A percentile compares a stretch with the other conserved stretches of the same genome.
These are phyloP conservation scores for Orchesella cincta DNA, from an alignment of 1,140 invertebrate genomes.

Conservation along the genomic window DNA sequence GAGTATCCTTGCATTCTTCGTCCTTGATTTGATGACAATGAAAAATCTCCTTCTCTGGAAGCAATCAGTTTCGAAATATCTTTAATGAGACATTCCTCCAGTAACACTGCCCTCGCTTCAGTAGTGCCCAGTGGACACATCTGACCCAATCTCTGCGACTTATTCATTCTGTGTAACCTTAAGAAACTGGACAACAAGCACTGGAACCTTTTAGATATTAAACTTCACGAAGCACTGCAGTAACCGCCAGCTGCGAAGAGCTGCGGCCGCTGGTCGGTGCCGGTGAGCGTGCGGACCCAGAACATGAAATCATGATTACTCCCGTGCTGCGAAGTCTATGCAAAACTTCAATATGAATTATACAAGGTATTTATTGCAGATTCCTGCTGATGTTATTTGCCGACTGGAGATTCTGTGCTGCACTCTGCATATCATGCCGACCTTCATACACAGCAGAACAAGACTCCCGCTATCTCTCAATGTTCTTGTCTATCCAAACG, in stretches of 20 bases:
- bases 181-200: too few species aligned
- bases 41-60: neutral
- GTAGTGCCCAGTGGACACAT: constrained; percentile 67
- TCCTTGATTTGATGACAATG: neutral
- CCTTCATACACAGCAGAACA: too few species aligned
- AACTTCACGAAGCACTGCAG: too few species aligned
- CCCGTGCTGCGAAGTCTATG: too few species aligned
- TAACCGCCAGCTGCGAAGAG: neutral
- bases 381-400: neutral
- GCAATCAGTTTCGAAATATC: neutral
- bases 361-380: neutral
- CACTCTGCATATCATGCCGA: too few species aligned
- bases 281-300: neutral
- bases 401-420: neutral
- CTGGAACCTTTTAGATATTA: too few species aligned
- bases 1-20: neutral
- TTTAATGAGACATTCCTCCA: neutral
- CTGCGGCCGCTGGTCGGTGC: neutral
- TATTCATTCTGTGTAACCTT: too few species aligned
- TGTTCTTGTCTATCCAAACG: too few species aligned
- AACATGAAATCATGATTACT: too few species aligned
- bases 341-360: neutral
- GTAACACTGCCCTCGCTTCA: constrained; percentile 43
- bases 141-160: too few species aligned
- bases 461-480: too few species aligned